Conservation (phyloP, 2,113 vertebrate species). For the Heptranchias perlo region DNA sequence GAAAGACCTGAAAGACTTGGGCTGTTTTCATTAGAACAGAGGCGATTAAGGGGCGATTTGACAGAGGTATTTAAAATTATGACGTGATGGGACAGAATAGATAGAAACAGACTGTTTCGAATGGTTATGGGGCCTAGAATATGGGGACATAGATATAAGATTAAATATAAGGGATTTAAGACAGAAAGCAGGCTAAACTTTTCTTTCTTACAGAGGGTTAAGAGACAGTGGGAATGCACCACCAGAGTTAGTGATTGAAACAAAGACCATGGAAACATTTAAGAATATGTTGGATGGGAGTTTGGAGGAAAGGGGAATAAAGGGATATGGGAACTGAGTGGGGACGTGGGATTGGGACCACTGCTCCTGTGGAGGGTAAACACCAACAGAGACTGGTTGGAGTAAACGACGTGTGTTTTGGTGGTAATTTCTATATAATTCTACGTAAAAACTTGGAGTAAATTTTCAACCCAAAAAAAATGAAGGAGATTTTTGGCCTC, state of each 20-base stretch:
- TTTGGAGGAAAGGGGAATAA: not conserved
- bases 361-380: not conserved
- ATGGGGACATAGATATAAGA: not conserved
- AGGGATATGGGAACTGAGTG: not conserved
- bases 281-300: not conserved
- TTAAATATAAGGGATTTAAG: not conserved
- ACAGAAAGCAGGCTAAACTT: not conserved
- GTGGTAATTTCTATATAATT: not conserved
- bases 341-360: not conserved
- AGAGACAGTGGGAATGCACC: not conserved
- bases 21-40: not conserved
- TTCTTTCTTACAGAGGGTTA: not conserved
- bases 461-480: not conserved
- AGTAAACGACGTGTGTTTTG: not conserved
- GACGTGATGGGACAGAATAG: not conserved
- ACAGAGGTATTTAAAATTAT: not conserved
- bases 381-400: not conserved
- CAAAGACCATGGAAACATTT: not conserved
- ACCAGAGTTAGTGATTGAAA: not conserved
- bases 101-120: not conserved
- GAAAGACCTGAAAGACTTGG: not conserved
- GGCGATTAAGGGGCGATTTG: not conserved
- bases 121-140: not conserved
- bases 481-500: not conserved
- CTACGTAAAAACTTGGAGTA: not conserved